phyloP scores from a whole-genome alignment of 2,888 invertebrate species.

The Leptura quadrifasciata region DNA sequence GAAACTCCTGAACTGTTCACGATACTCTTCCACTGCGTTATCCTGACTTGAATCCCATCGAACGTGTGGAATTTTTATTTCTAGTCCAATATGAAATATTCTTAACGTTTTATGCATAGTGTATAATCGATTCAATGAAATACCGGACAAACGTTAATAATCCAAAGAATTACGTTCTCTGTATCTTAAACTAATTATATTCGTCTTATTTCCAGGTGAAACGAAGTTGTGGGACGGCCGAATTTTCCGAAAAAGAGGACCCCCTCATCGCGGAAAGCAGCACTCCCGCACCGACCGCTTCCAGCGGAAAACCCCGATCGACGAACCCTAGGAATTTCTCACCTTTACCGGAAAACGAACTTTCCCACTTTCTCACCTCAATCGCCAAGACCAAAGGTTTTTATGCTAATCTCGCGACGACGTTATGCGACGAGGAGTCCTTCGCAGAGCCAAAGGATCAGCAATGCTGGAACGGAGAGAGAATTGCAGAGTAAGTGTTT shows the following conservation, averaged over 20 bases:
- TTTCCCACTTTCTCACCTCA: slow-evolving; percentile 80
- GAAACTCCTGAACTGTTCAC: no score
- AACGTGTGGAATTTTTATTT: no score
- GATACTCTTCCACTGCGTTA: no score
- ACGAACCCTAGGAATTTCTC: slow-evolving; percentile 74
- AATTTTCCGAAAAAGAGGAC: slow-evolving; percentile 66
- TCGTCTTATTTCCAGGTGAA: slow-evolving; percentile 74
- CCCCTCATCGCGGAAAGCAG: slow-evolving; percentile 60
- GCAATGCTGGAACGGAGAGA: slow-evolving; percentile 89
- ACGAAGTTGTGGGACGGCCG: slow-evolving; percentile 74
- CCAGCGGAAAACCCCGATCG: slow-evolving; percentile 67
- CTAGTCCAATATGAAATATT: no score
- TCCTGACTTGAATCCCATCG: no score
- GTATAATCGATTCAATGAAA: no score
- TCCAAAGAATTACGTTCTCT: no score
- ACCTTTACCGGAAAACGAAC: slow-evolving; percentile 80
- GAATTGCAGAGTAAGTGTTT: slow-evolving; percentile 83
- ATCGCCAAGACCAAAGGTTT: slow-evolving; percentile 86
- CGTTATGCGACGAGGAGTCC: slow-evolving; percentile 84
- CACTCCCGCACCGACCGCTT: slow-evolving; percentile 65
- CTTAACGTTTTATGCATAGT: no score
- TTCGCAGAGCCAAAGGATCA: slow-evolving; percentile 81
- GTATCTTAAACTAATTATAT: background rate
- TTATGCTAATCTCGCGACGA: slow-evolving; percentile 88
- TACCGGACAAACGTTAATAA: no score